A percentile compares a stretch with the other conserved stretches of the same genome.
Conservation (phyloP, 2,888 invertebrate genomes). For the Eupithecia insigniata region DNA sequence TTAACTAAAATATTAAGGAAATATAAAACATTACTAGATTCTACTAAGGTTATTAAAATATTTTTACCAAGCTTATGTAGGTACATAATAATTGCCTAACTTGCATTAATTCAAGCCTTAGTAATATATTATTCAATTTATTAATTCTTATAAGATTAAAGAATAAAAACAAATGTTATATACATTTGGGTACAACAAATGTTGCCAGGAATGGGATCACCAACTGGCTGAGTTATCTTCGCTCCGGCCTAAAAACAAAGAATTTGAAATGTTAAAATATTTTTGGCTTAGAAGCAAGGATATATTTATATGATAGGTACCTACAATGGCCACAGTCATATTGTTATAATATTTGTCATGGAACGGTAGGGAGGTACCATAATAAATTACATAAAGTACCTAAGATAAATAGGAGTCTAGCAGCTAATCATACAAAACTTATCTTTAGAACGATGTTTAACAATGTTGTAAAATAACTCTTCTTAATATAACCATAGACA, state of each 20-base stretch:
- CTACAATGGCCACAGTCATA: neutral
- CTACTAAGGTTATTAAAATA: neutral
- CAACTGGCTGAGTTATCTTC: slow-evolving; percentile 28
- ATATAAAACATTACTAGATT: no score
- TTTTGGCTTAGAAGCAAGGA: neutral
- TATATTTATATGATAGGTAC: neutral
- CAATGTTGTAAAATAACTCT: no score
- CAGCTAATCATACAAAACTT: no score
- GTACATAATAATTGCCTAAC: neutral
- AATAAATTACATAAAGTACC: neutral
- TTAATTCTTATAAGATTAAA: neutral
- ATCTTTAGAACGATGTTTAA: neutral
- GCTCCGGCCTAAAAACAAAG: neutral
- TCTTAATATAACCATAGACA: no score
- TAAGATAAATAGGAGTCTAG: no score
- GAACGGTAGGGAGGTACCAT: neutral
- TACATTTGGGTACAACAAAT: slow-evolving; percentile 42
- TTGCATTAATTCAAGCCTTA: neutral
- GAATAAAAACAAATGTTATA: no score
- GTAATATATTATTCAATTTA: neutral
- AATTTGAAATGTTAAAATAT: neutral
- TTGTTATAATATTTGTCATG: neutral
- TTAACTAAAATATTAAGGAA: neutral
- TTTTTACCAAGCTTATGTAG: neutral
- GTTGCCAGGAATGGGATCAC: slow-evolving; percentile 42